Conservation (phyloP, 1,140 invertebrate species). For the Scaptomyza graminum region DNA sequence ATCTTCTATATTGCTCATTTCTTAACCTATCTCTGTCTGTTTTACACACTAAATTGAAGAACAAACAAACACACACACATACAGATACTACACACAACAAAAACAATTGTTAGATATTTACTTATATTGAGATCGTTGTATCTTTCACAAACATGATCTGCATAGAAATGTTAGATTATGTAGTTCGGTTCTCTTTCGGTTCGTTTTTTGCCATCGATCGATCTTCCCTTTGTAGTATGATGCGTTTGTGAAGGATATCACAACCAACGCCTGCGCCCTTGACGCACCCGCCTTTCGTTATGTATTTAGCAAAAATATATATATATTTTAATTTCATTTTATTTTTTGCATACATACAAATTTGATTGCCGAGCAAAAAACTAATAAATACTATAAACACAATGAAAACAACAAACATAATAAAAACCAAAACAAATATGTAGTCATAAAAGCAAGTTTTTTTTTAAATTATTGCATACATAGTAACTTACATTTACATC, state of each 20-base stretch:
- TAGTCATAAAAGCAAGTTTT: constrained; percentile 70
- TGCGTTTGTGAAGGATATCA: constrained; percentile 42
- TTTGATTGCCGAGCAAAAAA: constrained; percentile 26
- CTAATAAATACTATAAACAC: constrained; percentile 44
- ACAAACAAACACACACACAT: constrained; percentile 10
- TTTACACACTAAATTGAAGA: constrained; percentile 27
- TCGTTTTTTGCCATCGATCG: constrained; percentile 3
- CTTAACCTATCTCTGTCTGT: constrained; percentile 23
- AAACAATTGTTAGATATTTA: constrained; percentile 32
- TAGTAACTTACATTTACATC: constrained; percentile 46
- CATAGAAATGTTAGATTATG: not conserved
- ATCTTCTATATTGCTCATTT: constrained; percentile 24
- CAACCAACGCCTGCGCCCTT: constrained; percentile 23
- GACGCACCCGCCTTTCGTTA: constrained; percentile 46
- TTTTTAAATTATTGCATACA: constrained; percentile 70
- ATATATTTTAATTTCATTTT: constrained; percentile 28
- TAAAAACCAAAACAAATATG: constrained; percentile 24
- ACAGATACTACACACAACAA: not conserved
- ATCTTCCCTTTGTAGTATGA: constrained; percentile 19
- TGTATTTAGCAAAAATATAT: constrained; percentile 42
- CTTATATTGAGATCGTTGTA: constrained; percentile 19
- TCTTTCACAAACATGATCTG: constrained; percentile 32
- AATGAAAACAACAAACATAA: not conserved
- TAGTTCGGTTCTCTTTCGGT: too few species aligned
- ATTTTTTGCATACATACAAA: constrained; percentile 32